Base-by-base conservation (phyloP, 2,797 vertebrate genomes). In the Neostethus bicornis region DNA sequence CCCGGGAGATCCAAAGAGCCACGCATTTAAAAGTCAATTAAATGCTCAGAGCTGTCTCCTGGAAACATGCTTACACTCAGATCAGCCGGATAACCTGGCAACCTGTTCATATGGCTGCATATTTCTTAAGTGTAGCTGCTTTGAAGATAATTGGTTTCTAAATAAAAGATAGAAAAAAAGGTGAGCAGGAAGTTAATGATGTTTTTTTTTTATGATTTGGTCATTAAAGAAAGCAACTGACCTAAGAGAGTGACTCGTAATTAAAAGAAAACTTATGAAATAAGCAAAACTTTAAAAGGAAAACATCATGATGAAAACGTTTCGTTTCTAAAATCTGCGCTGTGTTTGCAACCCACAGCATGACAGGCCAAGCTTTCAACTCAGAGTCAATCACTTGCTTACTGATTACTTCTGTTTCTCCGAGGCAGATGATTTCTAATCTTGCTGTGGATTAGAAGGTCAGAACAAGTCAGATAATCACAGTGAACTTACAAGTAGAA, bases 401-500 rank as follows among this genome's bases (percentile, higher is more conserved):
- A 72, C 58, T 20, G 42, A 59, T 43, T 49, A 47, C 32, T 59
- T 35, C 20, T 39, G 29, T 23, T 53, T 57, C 10, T 24, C 6
- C 53, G 24, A 38, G 58, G 49, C 25, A 56, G 28, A 38, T 41
- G 3, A 44, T 17, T 51, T 23, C 37, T 66, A 56, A 66, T 71
- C 49, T 73, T 1, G 11, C 19, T 19, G 2, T 5, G 21, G 58
- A 78, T 66, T 46, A 66, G 28, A 8, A 10, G 7, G 35, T 45
- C 14, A 7, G 11, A 38, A 0, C 42, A 9, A 71, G 35, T 39
- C 12, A 50, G 21, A 57, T 65, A 41, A 45, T 51, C 41, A 65
- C 37, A 72, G 3, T 77, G 37, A 12, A 98, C 96, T 99, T 85
- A 99, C 97, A 98, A 99, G 81, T 93, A 92, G 82, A 98, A 99